A percentile compares a stretch with the other conserved stretches of the same genome.
Conservation (phyloP, 2,797 vertebrate species). For the Danio kyathit region DNA sequence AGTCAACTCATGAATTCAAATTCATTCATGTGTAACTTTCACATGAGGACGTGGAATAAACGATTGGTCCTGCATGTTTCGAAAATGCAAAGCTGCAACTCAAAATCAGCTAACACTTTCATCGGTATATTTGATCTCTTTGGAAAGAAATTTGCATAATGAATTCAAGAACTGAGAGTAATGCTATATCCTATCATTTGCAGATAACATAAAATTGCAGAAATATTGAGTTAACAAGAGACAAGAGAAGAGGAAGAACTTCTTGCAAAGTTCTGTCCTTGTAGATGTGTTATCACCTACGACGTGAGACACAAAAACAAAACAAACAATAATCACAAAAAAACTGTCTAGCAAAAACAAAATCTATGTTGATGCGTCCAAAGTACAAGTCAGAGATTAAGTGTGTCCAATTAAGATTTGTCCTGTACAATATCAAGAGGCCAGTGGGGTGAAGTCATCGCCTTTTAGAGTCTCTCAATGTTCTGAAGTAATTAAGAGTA, state of each 20-base stretch:
- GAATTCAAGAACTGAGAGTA: background rate
- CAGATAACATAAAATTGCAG: background rate
- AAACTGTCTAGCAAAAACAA: background rate
- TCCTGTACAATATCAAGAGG: slow-evolving; percentile 27
- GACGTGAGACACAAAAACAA: slow-evolving; percentile 63
- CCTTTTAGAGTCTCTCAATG: slow-evolving; percentile 70
- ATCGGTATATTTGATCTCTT: background rate
- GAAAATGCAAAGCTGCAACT: background rate
- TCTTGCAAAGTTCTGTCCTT: slow-evolving; percentile 23
- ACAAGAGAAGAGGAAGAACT: background rate
- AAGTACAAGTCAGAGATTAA: slow-evolving; percentile 2
- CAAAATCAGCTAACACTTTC: background rate
- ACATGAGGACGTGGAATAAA: background rate
- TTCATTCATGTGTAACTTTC: background rate
- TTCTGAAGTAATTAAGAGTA: slow-evolving; percentile 67
- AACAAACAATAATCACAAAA: background rate
- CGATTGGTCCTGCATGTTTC: background rate
- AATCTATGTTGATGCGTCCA: background rate
- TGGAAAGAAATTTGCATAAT: background rate
- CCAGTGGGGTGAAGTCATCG: slow-evolving; percentile 64
- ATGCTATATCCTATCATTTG: background rate
- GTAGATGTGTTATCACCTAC: slow-evolving; percentile 69
- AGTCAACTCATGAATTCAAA: background rate
- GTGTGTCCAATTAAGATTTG: slow-evolving; percentile 10
- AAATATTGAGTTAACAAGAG: background rate